Evolutionary conservation across 2,888 invertebrate species (phyloP).

Genomic region (Euzophera pinguis): DNA sequence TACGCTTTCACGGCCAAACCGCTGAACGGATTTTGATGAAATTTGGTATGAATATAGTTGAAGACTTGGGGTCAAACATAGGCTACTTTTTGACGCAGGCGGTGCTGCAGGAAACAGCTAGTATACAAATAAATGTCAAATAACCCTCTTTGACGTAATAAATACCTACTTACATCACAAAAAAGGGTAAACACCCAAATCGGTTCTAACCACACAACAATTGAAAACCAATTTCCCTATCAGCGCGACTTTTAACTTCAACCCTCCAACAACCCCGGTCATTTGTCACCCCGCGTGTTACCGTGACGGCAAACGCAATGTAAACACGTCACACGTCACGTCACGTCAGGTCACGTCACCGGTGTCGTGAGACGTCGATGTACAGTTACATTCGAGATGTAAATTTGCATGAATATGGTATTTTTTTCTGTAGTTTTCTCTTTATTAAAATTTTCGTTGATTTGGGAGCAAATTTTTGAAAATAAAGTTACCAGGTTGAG

Average conservation of each 20-base stretch:
- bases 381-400: background rate
- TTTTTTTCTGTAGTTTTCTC: background rate
- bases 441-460: too few relatives aligned
- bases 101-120: too few relatives aligned
- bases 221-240: constrained; percentile 3
- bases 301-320: constrained; percentile 12
- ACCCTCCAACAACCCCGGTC: background rate
- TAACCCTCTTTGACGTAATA: too few relatives aligned
- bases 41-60: too few relatives aligned
- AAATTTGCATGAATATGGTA: background rate
- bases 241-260: background rate
- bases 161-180: too few relatives aligned
- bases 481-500: too few relatives aligned
- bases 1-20: too few relatives aligned
- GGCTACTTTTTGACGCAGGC: too few relatives aligned
- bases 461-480: too few relatives aligned
- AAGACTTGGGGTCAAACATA: too few relatives aligned
- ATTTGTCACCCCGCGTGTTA: constrained; percentile 3
- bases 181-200: background rate
- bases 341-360: constrained; percentile 20
- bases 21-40: too few relatives aligned
- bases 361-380: constrained; percentile 7
- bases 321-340: constrained; percentile 35
- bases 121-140: too few relatives aligned
- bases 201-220: background rate